These are phyloP conservation scores for Zaprionus ghesquierei DNA, from an alignment of 1,140 invertebrate species.

Conservation along the genomic window DNA sequence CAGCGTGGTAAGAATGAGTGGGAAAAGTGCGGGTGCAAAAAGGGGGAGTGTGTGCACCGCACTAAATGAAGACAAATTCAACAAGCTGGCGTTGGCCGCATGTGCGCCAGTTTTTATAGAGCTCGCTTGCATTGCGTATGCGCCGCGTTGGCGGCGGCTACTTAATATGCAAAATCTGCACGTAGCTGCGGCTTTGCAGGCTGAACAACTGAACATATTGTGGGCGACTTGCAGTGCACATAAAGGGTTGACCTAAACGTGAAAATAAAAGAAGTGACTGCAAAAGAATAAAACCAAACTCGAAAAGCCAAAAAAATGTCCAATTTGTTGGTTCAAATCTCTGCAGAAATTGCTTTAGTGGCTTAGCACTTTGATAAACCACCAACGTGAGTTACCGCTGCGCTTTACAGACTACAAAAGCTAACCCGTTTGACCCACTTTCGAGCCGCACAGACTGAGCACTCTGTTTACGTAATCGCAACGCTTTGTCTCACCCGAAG, in stretches of 20 bases:
- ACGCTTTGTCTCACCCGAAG: constrained; percentile 21
- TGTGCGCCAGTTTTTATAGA: constrained; percentile 14
- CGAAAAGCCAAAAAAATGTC: neutral
- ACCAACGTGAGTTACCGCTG: neutral
- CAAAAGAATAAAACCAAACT: neutral
- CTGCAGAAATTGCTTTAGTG: neutral
- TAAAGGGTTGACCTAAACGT: neutral
- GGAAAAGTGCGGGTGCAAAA: neutral
- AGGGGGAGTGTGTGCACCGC: neutral
- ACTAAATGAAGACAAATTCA: constrained; percentile 38
- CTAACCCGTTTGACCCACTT: neutral
- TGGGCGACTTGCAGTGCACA: neutral
- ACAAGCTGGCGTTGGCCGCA: constrained; percentile 1
- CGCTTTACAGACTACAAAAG: neutral
- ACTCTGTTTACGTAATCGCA: constrained; percentile 37
- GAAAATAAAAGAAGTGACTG: neutral
- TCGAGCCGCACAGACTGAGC: neutral
- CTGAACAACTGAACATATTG: neutral
- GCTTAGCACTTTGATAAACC: neutral
- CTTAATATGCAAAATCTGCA: constrained; percentile 50
- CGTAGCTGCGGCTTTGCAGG: neutral
- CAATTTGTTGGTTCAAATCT: neutral
- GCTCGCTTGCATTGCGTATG: constrained; percentile 21
- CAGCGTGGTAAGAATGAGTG: neutral
- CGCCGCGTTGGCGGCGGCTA: constrained; percentile 35